phyloP scores from a whole-genome alignment of 1,140 invertebrate genomes.

The Helicoverpa zea region DNA sequence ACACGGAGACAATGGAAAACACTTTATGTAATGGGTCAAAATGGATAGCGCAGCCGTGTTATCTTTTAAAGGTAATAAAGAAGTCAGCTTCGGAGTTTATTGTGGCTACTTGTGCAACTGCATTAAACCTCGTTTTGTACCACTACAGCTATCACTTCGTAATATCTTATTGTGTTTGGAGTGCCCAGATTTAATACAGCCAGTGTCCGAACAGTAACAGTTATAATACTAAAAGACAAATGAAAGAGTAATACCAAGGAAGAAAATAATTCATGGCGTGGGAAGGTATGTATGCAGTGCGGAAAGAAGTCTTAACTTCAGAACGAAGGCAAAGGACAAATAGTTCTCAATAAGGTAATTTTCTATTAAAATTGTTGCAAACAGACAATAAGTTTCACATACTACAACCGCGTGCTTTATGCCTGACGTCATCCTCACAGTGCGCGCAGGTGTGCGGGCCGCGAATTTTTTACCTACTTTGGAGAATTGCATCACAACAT shows the following conservation, averaged over 20 bases:
- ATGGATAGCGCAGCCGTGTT: slow-evolving; percentile 76
- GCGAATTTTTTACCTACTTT: slow-evolving; percentile 57
- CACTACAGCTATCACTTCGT: slow-evolving; percentile 52
- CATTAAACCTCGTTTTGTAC: slow-evolving; percentile 63
- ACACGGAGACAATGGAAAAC: slow-evolving; percentile 70
- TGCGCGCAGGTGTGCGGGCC: slow-evolving; percentile 54
- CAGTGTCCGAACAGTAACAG: slow-evolving; percentile 2
- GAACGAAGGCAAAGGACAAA: not conserved
- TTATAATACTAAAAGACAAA: slow-evolving; percentile 1
- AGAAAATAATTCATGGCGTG: too few species aligned
- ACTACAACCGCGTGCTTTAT: slow-evolving; percentile 50
- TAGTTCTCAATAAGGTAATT: slow-evolving; percentile 25
- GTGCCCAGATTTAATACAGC: not conserved
- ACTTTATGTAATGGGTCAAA: slow-evolving; percentile 82
- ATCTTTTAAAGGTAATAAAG: slow-evolving; percentile 80
- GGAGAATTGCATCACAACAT: slow-evolving; percentile 47
- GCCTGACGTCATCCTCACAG: slow-evolving; percentile 57
- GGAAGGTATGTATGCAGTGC: not conserved
- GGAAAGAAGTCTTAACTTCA: not conserved
- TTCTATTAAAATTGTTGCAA: slow-evolving; percentile 39
- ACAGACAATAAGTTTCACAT: slow-evolving; percentile 47
- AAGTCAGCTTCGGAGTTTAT: slow-evolving; percentile 75
- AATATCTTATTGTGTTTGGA: slow-evolving; percentile 29
- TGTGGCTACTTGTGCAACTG: slow-evolving; percentile 71
- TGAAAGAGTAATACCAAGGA: not conserved